Evolutionary conservation across 2,888 invertebrate genomes (phyloP), one percentile per base, ranked within the genome.

Genomic region (Incurvaria masculella): DNA sequence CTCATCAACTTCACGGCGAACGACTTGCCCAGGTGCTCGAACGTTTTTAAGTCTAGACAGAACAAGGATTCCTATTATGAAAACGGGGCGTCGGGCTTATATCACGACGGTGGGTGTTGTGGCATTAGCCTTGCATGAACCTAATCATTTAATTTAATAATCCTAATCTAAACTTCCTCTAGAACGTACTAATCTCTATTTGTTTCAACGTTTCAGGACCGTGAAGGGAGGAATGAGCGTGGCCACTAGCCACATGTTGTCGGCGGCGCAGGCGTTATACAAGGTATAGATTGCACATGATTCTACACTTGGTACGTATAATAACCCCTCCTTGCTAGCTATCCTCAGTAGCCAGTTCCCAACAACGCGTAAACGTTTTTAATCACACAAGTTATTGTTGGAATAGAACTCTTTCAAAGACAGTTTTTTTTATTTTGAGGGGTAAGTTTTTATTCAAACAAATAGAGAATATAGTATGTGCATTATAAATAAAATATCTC

Each of bases 1-100:
- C 79, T 91, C 45, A 80, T 89, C 49, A 91, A 91, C 66, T 90
- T 84, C 56, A 83, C 86, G 0, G 81, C 83, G 46, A 69, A 69
- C 5, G 73, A 81, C 55, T 62, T 88, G 47, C 89, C 91, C 42
- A 81, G 67, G 82, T 81, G 60, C 57, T 60, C 53, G 45, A 48
- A 21, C 17, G 44, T 1, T 57, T 59, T n/a, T 59, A 59, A 45
- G 47, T 66, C 4, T 57, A 59, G 23, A 56, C 57, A 48, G 49
- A n/a, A n/a, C n/a, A n/a, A n/a, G n/a, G 59, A 33, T 54, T 65
- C 8, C 8, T 16, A 41, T 41, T 14, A 17, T 17, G 42, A 17
- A 21, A 39, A 5, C 43, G n/a, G 8, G 39, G 26, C 23, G 39
- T 42, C 17, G 8, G 11, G 41, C 65, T n/a, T 56, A 60, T 16